phyloP scores from a whole-genome alignment of 30 jellyfish, hydroid and myxozoan genomes.

The Pseudorhiza aurosa region DNA sequence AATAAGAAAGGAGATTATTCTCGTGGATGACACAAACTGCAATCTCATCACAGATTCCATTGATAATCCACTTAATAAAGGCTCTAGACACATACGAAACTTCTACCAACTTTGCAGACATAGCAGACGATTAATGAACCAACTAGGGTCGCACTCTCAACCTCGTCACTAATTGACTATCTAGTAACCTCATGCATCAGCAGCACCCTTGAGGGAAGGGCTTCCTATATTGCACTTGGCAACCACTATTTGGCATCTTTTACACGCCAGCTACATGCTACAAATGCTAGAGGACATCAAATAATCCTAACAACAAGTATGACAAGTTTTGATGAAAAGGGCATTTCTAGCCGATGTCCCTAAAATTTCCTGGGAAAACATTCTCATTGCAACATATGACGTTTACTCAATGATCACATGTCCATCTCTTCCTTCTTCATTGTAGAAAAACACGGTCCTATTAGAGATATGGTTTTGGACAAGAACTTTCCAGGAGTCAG shows the following conservation, averaged over 20 bases:
- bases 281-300: constrained; percentile 8
- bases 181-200: constrained; percentile 10
- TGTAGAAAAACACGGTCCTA: constrained; percentile 33
- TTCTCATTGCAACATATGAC: constrained; percentile 10
- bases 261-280: neutral
- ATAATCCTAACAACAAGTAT: neutral
- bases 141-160: constrained; percentile 25
- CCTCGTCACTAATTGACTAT: constrained; percentile 38
- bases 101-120: constrained; percentile 7
- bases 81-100: neutral
- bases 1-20: constrained; percentile 30
- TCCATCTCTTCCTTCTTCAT: neutral
- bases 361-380: constrained; percentile 8
- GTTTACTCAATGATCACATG: constrained; percentile 6
- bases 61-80: neutral
- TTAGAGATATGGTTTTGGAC: constrained; percentile 7
- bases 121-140: constrained; percentile 16
- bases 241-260: constrained; percentile 3
- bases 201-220: constrained; percentile 15
- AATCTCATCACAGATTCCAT: neutral
- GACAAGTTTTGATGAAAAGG: neutral
- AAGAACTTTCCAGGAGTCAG: constrained; percentile 20
- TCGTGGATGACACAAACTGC: constrained; percentile 34
- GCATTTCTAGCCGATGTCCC: constrained; percentile 30
- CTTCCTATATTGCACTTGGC: neutral